These are phyloP conservation scores for Perca schrenkii DNA, from an alignment of 2,113 vertebrate species.

Conservation along the genomic window DNA sequence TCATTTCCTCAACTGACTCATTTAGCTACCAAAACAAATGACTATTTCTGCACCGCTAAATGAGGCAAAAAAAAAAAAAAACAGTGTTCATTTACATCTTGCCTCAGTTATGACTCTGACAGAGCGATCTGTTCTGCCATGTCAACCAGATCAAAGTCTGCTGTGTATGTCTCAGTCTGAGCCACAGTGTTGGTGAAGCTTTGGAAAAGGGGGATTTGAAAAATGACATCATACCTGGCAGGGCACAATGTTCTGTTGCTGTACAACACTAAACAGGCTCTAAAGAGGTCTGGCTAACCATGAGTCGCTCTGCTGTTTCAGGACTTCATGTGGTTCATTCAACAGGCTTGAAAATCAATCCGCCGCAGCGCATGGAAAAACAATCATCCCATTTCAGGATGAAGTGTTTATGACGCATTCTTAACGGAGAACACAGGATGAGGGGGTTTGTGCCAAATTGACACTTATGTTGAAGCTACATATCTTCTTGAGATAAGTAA, in stretches of 20 bases:
- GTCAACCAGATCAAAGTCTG: constrained; percentile 37
- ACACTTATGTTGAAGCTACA: neutral
- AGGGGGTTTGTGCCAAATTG: neutral
- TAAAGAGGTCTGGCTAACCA: constrained; percentile 31
- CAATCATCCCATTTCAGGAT: constrained; percentile 46
- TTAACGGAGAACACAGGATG: neutral
- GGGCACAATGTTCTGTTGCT: constrained; percentile 53
- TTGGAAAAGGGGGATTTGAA: constrained; percentile 23
- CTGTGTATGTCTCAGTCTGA: constrained; percentile 24
- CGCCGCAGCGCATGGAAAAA: constrained; percentile 56
- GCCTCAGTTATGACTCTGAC: constrained; percentile 7
- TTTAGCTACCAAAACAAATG: constrained; percentile 1
- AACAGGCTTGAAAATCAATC: constrained; percentile 51
- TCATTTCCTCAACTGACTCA: neutral
- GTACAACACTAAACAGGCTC: constrained; percentile 35
- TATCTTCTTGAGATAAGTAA: constrained; percentile 44
- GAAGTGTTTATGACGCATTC: constrained; percentile 56
- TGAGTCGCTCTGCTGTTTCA: constrained; percentile 36
- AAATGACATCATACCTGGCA: constrained; percentile 66
- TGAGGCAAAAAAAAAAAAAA: constrained; percentile 20
- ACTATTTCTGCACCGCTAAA: neutral
- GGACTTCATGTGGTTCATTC: constrained; percentile 39
- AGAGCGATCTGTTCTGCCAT: constrained; percentile 35
- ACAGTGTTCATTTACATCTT: constrained; percentile 6
- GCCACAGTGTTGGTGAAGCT: constrained; percentile 11